Conservation (phyloP, 2,888 invertebrate genomes). For the Agrotis ipsilon region DNA sequence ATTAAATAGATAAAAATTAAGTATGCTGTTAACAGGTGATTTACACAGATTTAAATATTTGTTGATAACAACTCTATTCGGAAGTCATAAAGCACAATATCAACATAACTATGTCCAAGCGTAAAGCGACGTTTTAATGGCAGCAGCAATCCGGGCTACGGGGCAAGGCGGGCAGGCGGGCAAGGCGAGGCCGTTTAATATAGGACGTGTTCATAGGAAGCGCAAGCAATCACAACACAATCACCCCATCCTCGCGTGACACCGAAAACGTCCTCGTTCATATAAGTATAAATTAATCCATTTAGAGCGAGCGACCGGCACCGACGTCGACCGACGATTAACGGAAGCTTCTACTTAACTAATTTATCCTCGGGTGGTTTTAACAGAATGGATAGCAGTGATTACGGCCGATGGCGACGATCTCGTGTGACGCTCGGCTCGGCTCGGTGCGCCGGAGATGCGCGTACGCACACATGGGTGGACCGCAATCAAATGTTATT, state of each 20-base stretch:
- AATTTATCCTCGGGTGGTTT: constrained; percentile 91
- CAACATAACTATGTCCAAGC: constrained; percentile 62
- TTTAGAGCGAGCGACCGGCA: constrained; percentile 89
- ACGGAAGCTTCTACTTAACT: constrained; percentile 92
- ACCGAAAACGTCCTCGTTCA: constrained; percentile 91
- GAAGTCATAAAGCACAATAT: constrained; percentile 69
- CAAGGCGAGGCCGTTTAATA: constrained; percentile 77
- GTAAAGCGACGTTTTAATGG: constrained; percentile 67
- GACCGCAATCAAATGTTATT: constrained; percentile 74
- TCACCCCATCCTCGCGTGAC: constrained; percentile 91
- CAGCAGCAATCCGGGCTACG: constrained; percentile 53
- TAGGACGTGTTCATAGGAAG: constrained; percentile 89
- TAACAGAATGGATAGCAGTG: constrained; percentile 92
- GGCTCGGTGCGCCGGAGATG: constrained; percentile 66
- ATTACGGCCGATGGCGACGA: constrained; percentile 85
- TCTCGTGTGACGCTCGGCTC: constrained; percentile 81
- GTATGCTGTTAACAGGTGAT: constrained; percentile 37
- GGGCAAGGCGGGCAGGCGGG: constrained; percentile 65
- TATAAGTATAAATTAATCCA: constrained; percentile 92
- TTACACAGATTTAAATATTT: constrained; percentile 56
- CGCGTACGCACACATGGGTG: constrained; percentile 70
- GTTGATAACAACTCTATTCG: constrained; percentile 60
- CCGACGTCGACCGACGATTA: constrained; percentile 90
- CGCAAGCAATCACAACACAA: constrained; percentile 90
- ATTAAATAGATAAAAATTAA: constrained; percentile 13